phyloP scores from a whole-genome alignment of 2,888 invertebrate genomes.

The Epistrophe eligans region DNA sequence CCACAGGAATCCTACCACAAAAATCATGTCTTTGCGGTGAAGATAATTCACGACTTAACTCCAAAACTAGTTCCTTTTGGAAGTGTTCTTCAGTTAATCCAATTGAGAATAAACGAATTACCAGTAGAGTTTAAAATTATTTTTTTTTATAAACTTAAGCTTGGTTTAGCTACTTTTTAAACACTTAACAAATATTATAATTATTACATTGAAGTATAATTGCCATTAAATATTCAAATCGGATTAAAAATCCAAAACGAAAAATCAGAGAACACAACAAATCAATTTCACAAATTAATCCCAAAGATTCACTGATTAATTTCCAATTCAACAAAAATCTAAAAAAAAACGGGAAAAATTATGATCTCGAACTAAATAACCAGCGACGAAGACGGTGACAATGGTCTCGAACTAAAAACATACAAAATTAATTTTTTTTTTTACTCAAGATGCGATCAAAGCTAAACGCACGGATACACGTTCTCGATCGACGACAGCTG shows the following conservation, averaged over 20 bases:
- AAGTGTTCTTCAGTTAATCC: slow-evolving; percentile 51
- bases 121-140: neutral
- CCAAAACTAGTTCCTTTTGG: slow-evolving; percentile 34
- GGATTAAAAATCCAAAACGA: slow-evolving; percentile 8
- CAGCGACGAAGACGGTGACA: neutral
- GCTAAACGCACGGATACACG: slow-evolving; percentile 31
- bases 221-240: slow-evolving; percentile 60
- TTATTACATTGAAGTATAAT: slow-evolving; percentile 29
- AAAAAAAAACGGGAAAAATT: neutral
- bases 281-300: slow-evolving; percentile 27
- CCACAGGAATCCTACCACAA: slow-evolving; percentile 72
- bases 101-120: slow-evolving; percentile 7
- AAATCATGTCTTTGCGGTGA: slow-evolving; percentile 64
- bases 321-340: slow-evolving; percentile 45
- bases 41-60: slow-evolving; percentile 33
- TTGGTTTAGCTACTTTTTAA: neutral
- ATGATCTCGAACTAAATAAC: neutral
- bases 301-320: slow-evolving; percentile 33
- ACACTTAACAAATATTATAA: neutral
- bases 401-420: neutral
- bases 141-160: slow-evolving; percentile 14
- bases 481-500: slow-evolving; percentile 66
- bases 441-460: neutral
- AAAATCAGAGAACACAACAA: neutral
- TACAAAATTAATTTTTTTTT: neutral